Conservation (phyloP, 2,113 vertebrate species). For the Bambusicola thoracicus region DNA sequence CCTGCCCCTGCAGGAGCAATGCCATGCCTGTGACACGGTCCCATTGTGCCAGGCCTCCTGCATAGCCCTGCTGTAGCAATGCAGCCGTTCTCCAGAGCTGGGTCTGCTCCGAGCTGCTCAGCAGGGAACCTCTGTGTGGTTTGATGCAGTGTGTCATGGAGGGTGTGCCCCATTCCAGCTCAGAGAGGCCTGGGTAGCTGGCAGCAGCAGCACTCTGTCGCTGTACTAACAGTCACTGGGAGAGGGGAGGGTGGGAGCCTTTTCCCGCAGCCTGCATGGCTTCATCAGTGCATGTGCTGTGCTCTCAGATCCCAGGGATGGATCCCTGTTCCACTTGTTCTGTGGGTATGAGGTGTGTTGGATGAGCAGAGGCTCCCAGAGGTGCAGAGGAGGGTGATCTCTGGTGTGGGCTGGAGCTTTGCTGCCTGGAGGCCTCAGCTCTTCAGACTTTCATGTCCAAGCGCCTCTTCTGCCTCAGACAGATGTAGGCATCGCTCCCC, state of each 20-base stretch:
- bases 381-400: no score
- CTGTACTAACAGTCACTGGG: not conserved
- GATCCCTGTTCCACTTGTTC: not conserved
- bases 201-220: not conserved
- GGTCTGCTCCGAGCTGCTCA: not conserved
- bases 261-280: not conserved
- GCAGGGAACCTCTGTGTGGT: rapidly evolving
- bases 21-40: rapidly evolving
- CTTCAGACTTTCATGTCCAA: not conserved
- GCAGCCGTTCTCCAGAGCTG: rapidly evolving
- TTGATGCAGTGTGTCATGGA: rapidly evolving
- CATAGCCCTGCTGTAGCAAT: rapidly evolving
- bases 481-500: no score
- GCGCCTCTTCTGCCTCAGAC: rapidly evolving
- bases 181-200: not conserved
- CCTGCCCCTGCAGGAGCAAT: not conserved
- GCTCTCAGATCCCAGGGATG: not conserved
- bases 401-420: not conserved
- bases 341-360: not conserved
- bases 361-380: not conserved
- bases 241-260: not conserved
- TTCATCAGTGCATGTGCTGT: rapidly evolving
- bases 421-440: not conserved
- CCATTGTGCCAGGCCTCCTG: no score
- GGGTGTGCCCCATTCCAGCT: not conserved